These are phyloP conservation scores for Cinara cedri DNA, from an alignment of 2,888 invertebrate species.

Conservation along the genomic window DNA sequence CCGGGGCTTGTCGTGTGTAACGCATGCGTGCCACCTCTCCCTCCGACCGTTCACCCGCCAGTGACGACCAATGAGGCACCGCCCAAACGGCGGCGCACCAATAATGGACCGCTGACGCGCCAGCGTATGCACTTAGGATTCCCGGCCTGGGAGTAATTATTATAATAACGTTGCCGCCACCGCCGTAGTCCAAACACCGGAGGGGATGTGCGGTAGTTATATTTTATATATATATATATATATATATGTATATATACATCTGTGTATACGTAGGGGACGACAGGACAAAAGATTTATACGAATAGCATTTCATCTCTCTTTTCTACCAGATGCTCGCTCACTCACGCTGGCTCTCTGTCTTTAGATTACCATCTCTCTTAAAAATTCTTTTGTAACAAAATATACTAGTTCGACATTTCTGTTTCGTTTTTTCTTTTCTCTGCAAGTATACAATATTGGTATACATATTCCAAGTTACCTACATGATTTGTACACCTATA, in stretches of 20 bases:
- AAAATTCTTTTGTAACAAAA: background rate
- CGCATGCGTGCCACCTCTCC: slow-evolving; percentile 17
- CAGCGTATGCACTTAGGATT: slow-evolving; percentile 17
- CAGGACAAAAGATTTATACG: slow-evolving; percentile 27
- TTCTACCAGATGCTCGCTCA: background rate
- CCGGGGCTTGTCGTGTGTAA: background rate
- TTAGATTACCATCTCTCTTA: background rate
- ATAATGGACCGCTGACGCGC: slow-evolving; percentile 36
- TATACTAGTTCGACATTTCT: background rate
- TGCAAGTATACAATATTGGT: background rate
- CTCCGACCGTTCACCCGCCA: background rate
- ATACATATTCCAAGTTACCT: background rate
- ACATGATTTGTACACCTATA: too few relatives aligned
- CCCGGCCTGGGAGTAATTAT: slow-evolving; percentile 32
- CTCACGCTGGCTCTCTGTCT: too few relatives aligned
- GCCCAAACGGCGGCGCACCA: slow-evolving; percentile 49
- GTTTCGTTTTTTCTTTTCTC: background rate
- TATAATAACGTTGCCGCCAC: background rate
- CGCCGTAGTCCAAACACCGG: slow-evolving; percentile 6
- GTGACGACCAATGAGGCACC: slow-evolving; percentile 31
- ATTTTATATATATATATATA: background rate
- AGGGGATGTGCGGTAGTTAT: slow-evolving; percentile 15
- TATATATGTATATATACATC: background rate
- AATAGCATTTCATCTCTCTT: background rate
- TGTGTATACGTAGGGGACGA: slow-evolving; percentile 35